Conservation (phyloP, 92 coral and sea anemone genomes). For the Blastomussa wellsi region DNA sequence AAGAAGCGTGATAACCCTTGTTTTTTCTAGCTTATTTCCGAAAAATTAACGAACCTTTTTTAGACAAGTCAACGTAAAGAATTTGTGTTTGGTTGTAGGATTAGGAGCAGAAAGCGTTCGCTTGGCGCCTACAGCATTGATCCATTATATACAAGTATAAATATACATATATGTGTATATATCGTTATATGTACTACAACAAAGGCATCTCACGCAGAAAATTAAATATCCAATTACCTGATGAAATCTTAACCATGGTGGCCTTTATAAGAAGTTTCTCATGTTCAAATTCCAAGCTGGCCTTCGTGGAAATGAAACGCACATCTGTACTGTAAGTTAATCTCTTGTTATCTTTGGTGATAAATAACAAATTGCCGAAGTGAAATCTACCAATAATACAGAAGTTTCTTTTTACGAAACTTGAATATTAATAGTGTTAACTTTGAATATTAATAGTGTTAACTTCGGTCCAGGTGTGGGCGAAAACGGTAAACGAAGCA, state of each 20-base stretch:
- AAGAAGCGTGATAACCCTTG: background rate
- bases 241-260: background rate
- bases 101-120: background rate
- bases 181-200: background rate
- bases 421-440: slow-evolving; percentile 38
- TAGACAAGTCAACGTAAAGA: background rate
- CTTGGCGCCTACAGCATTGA: background rate
- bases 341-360: slow-evolving; percentile 25
- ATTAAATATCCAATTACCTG: slow-evolving; percentile 9
- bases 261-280: background rate
- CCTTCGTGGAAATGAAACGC: slow-evolving; percentile 21
- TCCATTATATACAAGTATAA: background rate
- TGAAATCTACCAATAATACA: slow-evolving; percentile 16
- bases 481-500: no score
- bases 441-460: slow-evolving; percentile 26
- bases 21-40: background rate
- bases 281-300: slow-evolving; percentile 33
- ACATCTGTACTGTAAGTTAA: slow-evolving; percentile 35
- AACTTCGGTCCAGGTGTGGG: slow-evolving; percentile 20
- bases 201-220: background rate
- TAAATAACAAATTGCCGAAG: slow-evolving; percentile 31
- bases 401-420: background rate
- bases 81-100: background rate
- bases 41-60: background rate
- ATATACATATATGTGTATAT: background rate